Evolutionary conservation across 2,113 vertebrate species (phyloP).

Genomic region (Nothobranchius furzeri): DNA sequence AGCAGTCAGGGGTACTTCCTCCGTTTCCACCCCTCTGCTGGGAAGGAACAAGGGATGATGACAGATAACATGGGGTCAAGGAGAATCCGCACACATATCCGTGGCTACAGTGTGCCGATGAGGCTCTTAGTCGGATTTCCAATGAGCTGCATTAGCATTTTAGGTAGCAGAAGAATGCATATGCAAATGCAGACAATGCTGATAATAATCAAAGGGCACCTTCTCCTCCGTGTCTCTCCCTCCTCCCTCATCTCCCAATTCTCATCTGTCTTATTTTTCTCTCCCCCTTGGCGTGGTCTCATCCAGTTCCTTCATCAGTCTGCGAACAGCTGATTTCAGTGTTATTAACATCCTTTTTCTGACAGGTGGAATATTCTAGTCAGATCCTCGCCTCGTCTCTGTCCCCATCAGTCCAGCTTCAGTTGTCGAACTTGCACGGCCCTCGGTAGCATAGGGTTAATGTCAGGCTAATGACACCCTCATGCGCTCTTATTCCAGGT

Average conservation of each 20-base stretch:
- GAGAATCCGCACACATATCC: slow-evolving; percentile 45
- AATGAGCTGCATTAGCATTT: slow-evolving; percentile 69
- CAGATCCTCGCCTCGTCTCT: slow-evolving; percentile 17
- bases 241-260: slow-evolving; percentile 31
- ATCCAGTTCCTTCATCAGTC: slow-evolving; percentile 32
- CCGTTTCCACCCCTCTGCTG: slow-evolving; percentile 57
- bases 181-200: slow-evolving; percentile 72
- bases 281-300: slow-evolving; percentile 5
- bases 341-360: slow-evolving; percentile 18
- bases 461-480: slow-evolving; percentile 72
- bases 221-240: slow-evolving; percentile 49
- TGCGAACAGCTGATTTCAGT: slow-evolving; percentile 42
- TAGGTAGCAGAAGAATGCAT: slow-evolving; percentile 64
- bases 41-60: slow-evolving; percentile 62
- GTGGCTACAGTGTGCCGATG: slow-evolving; percentile 53
- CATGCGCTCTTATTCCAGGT: slow-evolving; percentile 73
- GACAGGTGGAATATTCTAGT: slow-evolving; percentile 17
- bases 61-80: slow-evolving; percentile 73
- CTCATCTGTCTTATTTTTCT: slow-evolving; percentile 29
- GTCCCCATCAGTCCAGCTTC: slow-evolving; percentile 1
- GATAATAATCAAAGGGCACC: slow-evolving; percentile 78
- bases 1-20: slow-evolving; percentile 70
- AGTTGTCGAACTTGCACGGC: neutral
- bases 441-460: slow-evolving; percentile 59
- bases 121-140: slow-evolving; percentile 58